Conservation (phyloP, 2,888 invertebrate genomes). For the Andrena hattorfiana region DNA sequence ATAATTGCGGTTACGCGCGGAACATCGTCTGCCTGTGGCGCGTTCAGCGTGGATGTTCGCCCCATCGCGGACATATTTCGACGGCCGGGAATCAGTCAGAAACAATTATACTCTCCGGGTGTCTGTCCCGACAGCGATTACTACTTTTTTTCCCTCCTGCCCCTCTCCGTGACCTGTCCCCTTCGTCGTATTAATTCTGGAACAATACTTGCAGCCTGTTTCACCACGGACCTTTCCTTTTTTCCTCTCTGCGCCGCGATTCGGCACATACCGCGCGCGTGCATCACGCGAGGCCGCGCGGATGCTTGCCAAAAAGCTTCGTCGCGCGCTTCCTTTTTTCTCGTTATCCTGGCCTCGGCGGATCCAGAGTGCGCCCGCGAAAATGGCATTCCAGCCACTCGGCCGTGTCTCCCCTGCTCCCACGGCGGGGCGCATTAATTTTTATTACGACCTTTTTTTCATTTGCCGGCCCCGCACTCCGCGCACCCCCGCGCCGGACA, state of each 20-base stretch:
- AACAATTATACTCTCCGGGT: conserved; percentile 38
- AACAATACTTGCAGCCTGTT: conserved; percentile 59
- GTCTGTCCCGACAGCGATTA: conserved; percentile 33
- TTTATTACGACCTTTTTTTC: conserved; percentile 76
- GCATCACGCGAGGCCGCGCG: conserved; percentile 46
- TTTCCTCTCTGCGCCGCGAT: conserved; percentile 31
- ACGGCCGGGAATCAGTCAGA: conserved; percentile 24
- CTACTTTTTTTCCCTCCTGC: background rate
- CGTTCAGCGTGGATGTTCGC: background rate
- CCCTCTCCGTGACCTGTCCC: background rate
- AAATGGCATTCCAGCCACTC: conserved; percentile 71
- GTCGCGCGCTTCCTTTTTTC: conserved; percentile 46
- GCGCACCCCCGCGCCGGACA: conserved; percentile 62
- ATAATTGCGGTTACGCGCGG: background rate
- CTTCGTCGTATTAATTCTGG: conserved; percentile 50
- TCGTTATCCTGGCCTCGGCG: conserved; percentile 59
- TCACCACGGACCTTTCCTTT: conserved; percentile 43
- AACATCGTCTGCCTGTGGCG: background rate
- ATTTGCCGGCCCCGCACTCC: conserved; percentile 56
- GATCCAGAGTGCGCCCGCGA: conserved; percentile 63
- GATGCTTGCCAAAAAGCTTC: conserved; percentile 60
- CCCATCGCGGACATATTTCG: background rate
- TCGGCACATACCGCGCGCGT: conserved; percentile 47
- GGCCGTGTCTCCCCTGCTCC: conserved; percentile 45
- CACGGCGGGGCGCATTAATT: conserved; percentile 71